Conservation (phyloP, 1,140 invertebrate genomes). For the Marisa cornuarietis region DNA sequence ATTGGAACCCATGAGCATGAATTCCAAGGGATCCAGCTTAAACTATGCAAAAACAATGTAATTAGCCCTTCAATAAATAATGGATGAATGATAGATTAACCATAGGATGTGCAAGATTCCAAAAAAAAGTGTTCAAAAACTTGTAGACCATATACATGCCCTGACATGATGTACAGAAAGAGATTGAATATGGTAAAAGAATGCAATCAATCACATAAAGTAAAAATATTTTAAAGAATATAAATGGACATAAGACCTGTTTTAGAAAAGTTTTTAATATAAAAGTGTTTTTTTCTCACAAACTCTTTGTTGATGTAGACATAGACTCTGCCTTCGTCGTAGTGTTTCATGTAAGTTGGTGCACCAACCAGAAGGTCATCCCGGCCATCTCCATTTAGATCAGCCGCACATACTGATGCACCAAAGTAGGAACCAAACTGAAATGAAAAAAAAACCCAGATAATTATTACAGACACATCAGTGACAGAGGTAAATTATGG, state of each 20-base stretch:
- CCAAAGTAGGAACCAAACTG: conserved; percentile 85
- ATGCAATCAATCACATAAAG: too few species aligned
- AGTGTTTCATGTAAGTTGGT: conserved; percentile 84
- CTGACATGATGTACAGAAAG: too few species aligned
- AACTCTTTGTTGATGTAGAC: conserved; percentile 82
- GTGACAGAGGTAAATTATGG: too few species aligned
- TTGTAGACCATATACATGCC: too few species aligned
- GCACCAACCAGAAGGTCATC: conserved; percentile 95
- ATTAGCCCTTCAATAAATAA: background rate
- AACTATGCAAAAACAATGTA: conserved; percentile 26
- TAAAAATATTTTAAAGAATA: background rate
- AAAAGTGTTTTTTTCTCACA: conserved; percentile 30
- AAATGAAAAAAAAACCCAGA: conserved; percentile 10
- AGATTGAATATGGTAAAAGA: too few species aligned
- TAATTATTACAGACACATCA: too few species aligned
- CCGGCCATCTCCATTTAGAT: conserved; percentile 78
- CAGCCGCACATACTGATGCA: conserved; percentile 74
- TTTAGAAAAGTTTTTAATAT: background rate
- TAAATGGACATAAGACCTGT: background rate
- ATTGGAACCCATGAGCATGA: conserved; percentile 36
- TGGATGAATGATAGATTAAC: too few species aligned
- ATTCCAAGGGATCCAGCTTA: conserved; percentile 32
- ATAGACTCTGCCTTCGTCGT: conserved; percentile 87
- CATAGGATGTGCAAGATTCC: too few species aligned
- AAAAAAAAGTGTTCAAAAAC: too few species aligned